phyloP scores from a whole-genome alignment of 2,888 invertebrate species.

The Aphelenchoides bicaudatus region DNA sequence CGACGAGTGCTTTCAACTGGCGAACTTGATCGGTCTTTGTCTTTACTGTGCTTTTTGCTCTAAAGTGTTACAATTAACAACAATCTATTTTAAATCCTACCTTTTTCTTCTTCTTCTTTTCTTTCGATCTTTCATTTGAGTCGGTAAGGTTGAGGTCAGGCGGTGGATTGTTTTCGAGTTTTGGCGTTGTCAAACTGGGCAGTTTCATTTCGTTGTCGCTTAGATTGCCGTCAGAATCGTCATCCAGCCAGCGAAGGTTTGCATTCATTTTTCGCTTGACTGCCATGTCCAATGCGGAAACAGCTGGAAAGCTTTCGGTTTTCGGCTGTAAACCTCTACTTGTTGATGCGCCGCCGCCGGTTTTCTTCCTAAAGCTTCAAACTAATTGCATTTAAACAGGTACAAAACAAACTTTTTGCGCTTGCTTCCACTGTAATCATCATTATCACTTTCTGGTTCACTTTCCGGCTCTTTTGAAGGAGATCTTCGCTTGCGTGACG shows the following conservation, averaged over 20 bases:
- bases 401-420: conserved; percentile 4
- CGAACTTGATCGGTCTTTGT: conserved; percentile 4
- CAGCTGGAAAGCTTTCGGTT: too few species aligned
- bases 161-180: conserved; percentile 1
- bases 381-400: too few species aligned
- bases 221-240: background rate
- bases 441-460: conserved; percentile 22
- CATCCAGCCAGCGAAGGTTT: conserved; percentile 16
- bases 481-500: conserved; percentile 4
- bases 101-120: conserved; percentile 17
- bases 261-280: conserved; percentile 8
- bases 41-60: conserved; percentile 14
- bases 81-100: background rate
- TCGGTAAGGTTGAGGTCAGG: background rate
- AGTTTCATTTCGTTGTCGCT: background rate
- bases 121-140: conserved; percentile 2
- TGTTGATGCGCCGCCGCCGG: too few species aligned
- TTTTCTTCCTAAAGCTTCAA: too few species aligned
- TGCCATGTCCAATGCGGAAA: background rate
- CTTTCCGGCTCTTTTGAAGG: background rate
- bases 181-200: background rate
- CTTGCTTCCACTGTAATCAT: conserved; percentile 17
- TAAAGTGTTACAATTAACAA: background rate
- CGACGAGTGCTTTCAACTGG: too few species aligned
- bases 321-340: background rate